Base-by-base conservation (phyloP, 2,888 invertebrate species). In the Schizotus pectinicornis region DNA sequence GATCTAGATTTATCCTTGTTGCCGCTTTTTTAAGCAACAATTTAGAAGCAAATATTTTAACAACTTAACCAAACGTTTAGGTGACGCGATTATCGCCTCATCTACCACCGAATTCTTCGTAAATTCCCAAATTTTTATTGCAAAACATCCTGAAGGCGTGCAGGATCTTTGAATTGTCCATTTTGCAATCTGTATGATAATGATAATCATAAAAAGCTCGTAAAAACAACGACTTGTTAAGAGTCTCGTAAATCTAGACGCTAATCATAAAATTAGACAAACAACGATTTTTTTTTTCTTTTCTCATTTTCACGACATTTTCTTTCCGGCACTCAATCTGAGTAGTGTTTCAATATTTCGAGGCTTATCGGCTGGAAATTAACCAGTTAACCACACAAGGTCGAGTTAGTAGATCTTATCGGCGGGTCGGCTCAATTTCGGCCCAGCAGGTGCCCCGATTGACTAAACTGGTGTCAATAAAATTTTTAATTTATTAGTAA, bases 371-470 rank as follows among this genome's bases (percentile, higher is more conserved):
- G n/a, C n/a, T n/a, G n/a, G n/a, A 32, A 14, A 31, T 54, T 47
- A 36, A 13, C 35, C 41, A 42, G 8, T 54, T 54, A 14, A 34
- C 32, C 32, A 35, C 41, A 42, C 11, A 45, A 12, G 50, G 35
- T 50, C 11, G 11, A 5, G 31, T 39, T 33, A 13, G 38, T 34
- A 39, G 38, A 43, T 32, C 7, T 36, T 43, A 56, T 49, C 56
- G 32, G 13, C 5, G 37, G 33, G 38, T 50, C 37, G 42, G 50
- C 45, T 56, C 50, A 50, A 56, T 56, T 56, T 56, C 38, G 37
- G 34, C 55, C 7, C 55, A 55, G 55, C 55, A 49, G 48, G 55
- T 45, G 37, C 36, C n/a, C 55, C 41, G 30, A 42, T 55, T 48
- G 42, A 35, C 32, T 35, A 35, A 43, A 34, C 53, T 54, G 35